A percentile compares a stretch with the other conserved stretches of the same genome.
phyloP scores from a whole-genome alignment of 2,797 vertebrate species.

The Xyrichtys novacula region DNA sequence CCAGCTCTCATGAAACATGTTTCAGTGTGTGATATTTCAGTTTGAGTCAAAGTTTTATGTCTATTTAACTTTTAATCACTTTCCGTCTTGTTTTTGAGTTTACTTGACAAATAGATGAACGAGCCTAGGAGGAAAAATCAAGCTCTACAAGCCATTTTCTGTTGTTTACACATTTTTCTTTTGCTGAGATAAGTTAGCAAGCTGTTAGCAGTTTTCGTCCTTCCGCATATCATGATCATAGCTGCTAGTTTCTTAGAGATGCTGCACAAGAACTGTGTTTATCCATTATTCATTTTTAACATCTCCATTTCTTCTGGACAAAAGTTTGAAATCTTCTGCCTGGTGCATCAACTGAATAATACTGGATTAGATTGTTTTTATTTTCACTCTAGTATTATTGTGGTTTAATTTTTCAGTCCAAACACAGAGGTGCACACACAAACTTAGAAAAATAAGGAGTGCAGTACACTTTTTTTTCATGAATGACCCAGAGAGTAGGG shows the following conservation, averaged over 20 bases:
- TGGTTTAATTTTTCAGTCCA: not conserved
- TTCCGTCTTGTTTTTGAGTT: not conserved
- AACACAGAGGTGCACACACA: not conserved
- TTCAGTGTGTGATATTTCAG: constrained; percentile 14
- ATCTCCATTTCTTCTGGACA: too few species aligned
- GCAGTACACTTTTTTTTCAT: not conserved
- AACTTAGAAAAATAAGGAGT: not conserved
- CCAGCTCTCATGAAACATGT: not conserved
- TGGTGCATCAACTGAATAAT: not conserved
- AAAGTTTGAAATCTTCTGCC: not conserved
- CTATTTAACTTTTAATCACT: not conserved
- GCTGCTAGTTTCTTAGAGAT: not conserved
- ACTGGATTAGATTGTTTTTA: not conserved
- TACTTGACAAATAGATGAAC: not conserved
- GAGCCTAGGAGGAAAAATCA: not conserved
- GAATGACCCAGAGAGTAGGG: not conserved
- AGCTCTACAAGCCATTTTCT: not conserved
- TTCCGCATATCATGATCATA: too few species aligned
- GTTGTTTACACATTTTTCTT: not conserved
- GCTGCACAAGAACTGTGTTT: not conserved
- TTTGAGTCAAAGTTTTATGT: not conserved
- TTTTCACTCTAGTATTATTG: not conserved
- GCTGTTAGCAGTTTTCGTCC: not conserved
- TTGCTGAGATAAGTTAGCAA: not conserved
- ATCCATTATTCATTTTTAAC: too few species aligned